Percentiles rank a stretch among this genome's conserved stretches.
Evolutionary conservation across 2,113 vertebrate genomes (phyloP).

Genomic region (Anolis carolinensis): DNA sequence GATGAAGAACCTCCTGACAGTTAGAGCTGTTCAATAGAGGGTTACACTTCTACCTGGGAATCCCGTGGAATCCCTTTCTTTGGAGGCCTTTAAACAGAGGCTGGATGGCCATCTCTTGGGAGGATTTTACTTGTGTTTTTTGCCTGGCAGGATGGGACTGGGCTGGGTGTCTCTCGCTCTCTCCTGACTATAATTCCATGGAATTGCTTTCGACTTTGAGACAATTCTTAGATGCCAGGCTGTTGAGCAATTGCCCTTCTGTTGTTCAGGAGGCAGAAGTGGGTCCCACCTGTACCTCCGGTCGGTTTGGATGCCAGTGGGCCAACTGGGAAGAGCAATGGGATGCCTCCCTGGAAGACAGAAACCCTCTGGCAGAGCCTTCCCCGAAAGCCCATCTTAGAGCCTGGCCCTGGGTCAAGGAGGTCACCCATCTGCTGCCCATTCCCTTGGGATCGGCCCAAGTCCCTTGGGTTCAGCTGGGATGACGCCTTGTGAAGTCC

Average conservation of each 20-base stretch:
- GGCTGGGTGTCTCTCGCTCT: too few species aligned
- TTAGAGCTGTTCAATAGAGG: too few species aligned
- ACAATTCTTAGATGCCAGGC: too few species aligned
- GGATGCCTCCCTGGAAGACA: neutral
- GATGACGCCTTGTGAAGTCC: neutral
- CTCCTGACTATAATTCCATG: too few species aligned
- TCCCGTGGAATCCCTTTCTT: too few species aligned
- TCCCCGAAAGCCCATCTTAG: neutral
- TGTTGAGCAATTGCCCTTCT: neutral
- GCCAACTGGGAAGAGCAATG: rapidly evolving
- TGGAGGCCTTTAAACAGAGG: too few species aligned
- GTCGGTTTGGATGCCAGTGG: rapidly evolving
- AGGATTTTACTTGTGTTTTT: too few species aligned
- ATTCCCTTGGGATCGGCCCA: rapidly evolving
- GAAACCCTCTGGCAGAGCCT: neutral
- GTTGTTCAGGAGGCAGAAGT: neutral
- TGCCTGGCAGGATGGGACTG: too few species aligned
- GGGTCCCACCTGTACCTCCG: neutral
- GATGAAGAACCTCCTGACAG: too few species aligned
- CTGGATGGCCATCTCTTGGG: too few species aligned
- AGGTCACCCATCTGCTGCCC: neutral
- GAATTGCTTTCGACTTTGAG: neutral
- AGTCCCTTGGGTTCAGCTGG: neutral
- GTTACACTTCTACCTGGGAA: too few species aligned
- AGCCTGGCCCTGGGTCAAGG: too few species aligned